phyloP scores from a whole-genome alignment of 2,113 vertebrate genomes.

The Coptodon bakossiorum region DNA sequence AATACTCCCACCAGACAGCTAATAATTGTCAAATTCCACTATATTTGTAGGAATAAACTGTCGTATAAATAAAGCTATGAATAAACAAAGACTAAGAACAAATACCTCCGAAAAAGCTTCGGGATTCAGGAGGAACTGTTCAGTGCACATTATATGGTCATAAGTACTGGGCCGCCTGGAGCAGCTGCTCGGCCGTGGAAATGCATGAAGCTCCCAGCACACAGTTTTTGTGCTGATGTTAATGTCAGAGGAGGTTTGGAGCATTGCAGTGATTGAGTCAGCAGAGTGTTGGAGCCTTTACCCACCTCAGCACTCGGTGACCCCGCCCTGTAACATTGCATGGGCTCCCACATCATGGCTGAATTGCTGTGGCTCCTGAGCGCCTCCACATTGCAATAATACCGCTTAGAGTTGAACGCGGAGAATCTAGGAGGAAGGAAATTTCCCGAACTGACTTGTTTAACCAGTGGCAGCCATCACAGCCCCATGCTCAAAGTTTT shows the following conservation, averaged over 20 bases:
- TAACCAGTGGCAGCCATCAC: not conserved
- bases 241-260: not conserved
- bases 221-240: not conserved
- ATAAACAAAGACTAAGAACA: not conserved
- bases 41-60: not conserved
- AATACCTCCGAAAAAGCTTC: not conserved
- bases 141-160: not conserved
- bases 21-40: not conserved
- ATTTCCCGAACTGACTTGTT: not conserved
- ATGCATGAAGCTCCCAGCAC: not conserved
- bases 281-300: not conserved
- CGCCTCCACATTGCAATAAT: not conserved
- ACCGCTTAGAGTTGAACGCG: not conserved
- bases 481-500: not conserved
- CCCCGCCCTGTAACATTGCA: not conserved
- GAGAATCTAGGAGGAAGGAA: not conserved
- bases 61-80: not conserved
- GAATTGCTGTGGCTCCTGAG: not conserved
- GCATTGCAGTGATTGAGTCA: not conserved
- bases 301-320: not conserved
- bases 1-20: not conserved
- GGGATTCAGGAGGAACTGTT: not conserved
- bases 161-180: not conserved
- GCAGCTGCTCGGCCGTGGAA: not conserved
- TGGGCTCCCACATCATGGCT: not conserved